phyloP scores from a whole-genome alignment of 2,888 invertebrate species.

The Ferdinandea cuprea region DNA sequence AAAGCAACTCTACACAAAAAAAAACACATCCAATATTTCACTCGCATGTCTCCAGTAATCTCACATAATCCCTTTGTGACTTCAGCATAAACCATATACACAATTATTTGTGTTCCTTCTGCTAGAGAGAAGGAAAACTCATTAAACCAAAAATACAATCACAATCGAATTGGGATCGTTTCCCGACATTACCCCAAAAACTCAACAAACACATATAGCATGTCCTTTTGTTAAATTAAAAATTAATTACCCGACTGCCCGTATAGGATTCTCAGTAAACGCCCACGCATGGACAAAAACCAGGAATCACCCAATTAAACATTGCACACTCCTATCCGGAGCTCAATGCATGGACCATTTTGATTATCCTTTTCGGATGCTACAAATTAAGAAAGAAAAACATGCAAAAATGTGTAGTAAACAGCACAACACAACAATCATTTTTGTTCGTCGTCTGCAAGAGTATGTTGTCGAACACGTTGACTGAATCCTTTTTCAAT shows the following conservation, averaged over 20 bases:
- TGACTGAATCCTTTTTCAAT: slow-evolving; percentile 9
- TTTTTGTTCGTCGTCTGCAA: slow-evolving; percentile 8
- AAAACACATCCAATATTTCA: background rate
- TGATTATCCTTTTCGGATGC: background rate
- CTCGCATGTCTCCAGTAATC: slow-evolving; percentile 20
- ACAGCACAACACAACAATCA: background rate
- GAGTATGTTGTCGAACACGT: background rate
- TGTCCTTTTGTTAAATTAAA: slow-evolving; percentile 37
- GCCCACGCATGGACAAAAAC: slow-evolving; percentile 25
- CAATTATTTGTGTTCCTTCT: background rate
- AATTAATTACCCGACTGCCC: slow-evolving; percentile 42
- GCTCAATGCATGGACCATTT: background rate
- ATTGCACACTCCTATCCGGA: slow-evolving; percentile 3
- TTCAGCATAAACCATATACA: background rate
- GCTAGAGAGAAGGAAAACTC: background rate
- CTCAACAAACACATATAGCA: background rate
- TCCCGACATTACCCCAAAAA: background rate
- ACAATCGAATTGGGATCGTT: background rate
- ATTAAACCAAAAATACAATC: slow-evolving; percentile 29
- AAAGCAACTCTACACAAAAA: too few species aligned
- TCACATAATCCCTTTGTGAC: slow-evolving; percentile 8
- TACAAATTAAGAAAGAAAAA: background rate
- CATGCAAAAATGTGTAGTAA: background rate
- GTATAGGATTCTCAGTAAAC: background rate
- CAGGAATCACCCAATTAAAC: slow-evolving; percentile 45